Conservation (phyloP, 2,888 invertebrate genomes). For the Pseudococcus longispinus region DNA sequence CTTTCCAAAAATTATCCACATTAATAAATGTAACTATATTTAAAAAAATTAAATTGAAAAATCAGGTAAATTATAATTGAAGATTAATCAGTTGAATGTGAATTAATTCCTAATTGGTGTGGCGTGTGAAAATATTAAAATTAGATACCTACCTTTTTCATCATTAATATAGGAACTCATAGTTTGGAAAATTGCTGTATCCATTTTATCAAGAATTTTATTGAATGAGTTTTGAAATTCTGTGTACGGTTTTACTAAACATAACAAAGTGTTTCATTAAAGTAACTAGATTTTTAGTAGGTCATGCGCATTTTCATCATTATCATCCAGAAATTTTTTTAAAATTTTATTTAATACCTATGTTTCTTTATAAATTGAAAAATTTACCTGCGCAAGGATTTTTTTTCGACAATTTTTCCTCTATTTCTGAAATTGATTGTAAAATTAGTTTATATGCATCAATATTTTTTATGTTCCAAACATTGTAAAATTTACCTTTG, state of each 20-base stretch:
- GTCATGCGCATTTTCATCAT: too few species aligned
- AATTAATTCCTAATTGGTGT: too few species aligned
- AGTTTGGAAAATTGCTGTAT: neutral
- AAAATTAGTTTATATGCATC: neutral
- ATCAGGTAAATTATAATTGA: neutral
- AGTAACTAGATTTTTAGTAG: too few species aligned
- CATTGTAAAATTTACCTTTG: neutral
- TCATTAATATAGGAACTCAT: neutral
- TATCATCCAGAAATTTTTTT: too few species aligned
- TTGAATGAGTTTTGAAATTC: neutral
- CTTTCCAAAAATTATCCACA: neutral
- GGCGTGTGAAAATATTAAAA: too few species aligned
- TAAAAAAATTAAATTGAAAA: neutral
- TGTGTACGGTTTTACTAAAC: neutral
- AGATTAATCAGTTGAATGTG: too few species aligned
- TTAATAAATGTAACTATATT: neutral
- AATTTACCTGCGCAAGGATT: neutral
- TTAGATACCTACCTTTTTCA: neutral
- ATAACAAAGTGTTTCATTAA: neutral
- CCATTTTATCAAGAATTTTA: neutral
- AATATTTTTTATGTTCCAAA: neutral
- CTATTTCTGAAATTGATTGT: neutral
- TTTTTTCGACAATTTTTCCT: neutral
- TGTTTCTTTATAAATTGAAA: too few species aligned
- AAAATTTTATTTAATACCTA: too few species aligned